Evolutionary conservation across 2,888 invertebrate genomes (phyloP).

Genomic region (Metellina segmentata): DNA sequence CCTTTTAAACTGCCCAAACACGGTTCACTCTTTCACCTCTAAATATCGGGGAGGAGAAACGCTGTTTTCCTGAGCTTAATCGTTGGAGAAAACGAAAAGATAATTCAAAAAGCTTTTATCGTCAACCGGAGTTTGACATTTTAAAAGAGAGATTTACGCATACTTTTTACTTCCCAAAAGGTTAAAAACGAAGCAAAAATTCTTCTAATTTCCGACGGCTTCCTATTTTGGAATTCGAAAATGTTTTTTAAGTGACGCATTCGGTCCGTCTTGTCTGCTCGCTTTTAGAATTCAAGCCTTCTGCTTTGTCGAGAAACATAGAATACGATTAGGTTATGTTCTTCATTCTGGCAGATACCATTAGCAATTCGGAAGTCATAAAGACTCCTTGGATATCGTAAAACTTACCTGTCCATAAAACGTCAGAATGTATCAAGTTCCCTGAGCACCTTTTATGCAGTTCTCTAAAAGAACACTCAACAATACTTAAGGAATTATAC

Average conservation of each 20-base stretch:
- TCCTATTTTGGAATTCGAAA: background rate
- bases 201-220: background rate
- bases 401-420: constrained; percentile 20
- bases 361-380: background rate
- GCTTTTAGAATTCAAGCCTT: background rate
- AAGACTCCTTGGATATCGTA: background rate
- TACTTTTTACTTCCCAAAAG: background rate
- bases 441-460: background rate
- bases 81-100: constrained; percentile 11
- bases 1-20: constrained; percentile 43
- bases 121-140: background rate
- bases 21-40: constrained; percentile 12
- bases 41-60: background rate
- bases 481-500: background rate
- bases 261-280: background rate
- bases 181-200: background rate
- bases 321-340: background rate
- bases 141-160: constrained; percentile 8
- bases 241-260: constrained; percentile 6
- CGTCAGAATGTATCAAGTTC: background rate
- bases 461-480: background rate
- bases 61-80: constrained; percentile 4
- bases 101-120: constrained; percentile 57
- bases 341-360: no score
- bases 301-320: background rate